phyloP scores from a whole-genome alignment of 2,113 vertebrate genomes.

The Cynoglossus semilaevis region DNA sequence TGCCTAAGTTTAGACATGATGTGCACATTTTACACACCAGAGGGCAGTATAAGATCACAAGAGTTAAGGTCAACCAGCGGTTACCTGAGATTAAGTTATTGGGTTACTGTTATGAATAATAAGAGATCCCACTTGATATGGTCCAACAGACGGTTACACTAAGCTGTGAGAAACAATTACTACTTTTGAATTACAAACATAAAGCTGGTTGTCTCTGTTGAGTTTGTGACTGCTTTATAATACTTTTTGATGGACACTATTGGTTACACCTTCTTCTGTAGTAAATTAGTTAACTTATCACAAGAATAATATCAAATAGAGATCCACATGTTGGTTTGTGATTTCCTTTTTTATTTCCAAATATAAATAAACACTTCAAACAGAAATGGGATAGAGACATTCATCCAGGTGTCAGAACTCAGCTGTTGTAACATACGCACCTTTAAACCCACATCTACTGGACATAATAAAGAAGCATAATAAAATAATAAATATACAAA shows the following conservation, averaged over 20 bases:
- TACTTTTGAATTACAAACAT: no score
- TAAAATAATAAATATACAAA: slow-evolving; percentile 49
- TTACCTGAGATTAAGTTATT: no score
- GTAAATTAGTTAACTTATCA: background rate
- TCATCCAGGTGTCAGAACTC: slow-evolving; percentile 34
- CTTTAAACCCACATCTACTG: slow-evolving; percentile 29
- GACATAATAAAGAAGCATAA: slow-evolving; percentile 16
- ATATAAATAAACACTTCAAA: slow-evolving; percentile 72
- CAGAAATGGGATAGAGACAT: slow-evolving; percentile 34
- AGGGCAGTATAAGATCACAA: slow-evolving; percentile 24
- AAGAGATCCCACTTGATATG: no score
- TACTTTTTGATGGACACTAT: no score
- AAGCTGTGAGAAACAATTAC: no score
- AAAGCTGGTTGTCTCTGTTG: no score
- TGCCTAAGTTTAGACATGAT: background rate
- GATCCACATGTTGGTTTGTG: background rate
- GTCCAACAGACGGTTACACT: no score
- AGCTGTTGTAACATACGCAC: slow-evolving; percentile 15
- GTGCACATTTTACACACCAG: slow-evolving; percentile 17
- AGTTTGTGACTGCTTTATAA: no score
- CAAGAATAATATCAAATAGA: background rate
- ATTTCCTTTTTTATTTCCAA: slow-evolving; percentile 58
- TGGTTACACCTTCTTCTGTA: background rate
- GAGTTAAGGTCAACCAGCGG: background rate
- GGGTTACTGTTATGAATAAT: no score